Conservation (phyloP, 2,797 vertebrate species). For the Pangasius djambal region DNA sequence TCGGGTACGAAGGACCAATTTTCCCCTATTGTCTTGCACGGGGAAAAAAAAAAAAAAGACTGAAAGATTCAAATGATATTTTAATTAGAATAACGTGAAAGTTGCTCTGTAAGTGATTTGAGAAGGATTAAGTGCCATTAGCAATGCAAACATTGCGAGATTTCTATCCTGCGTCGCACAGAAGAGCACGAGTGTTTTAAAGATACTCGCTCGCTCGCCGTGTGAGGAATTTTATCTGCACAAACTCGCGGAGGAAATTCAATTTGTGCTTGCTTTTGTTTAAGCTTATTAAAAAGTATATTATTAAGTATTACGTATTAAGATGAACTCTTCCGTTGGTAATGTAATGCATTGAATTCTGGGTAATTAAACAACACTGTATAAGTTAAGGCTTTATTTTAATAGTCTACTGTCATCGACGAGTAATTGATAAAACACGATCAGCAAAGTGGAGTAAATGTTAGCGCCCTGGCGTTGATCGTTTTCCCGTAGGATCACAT, state of each 20-base stretch:
- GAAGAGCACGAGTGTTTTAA: slow-evolving; percentile 22
- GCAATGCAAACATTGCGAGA: slow-evolving; percentile 39
- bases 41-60: neutral
- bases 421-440: neutral
- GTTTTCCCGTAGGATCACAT: neutral
- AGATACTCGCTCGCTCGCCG: neutral
- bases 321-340: neutral
- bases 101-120: slow-evolving; percentile 40
- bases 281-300: neutral
- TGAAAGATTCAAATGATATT: slow-evolving; percentile 16
- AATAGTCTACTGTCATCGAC: neutral
- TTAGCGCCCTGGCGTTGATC: too few relatives aligned
- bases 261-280: neutral
- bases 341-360: slow-evolving; percentile 29
- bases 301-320: too few relatives aligned
- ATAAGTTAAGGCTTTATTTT: neutral
- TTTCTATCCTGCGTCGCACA: slow-evolving; percentile 24
- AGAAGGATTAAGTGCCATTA: slow-evolving; percentile 33
- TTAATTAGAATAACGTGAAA: slow-evolving; percentile 42
- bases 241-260: neutral
- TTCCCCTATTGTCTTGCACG: slow-evolving; percentile 1
- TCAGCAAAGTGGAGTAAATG: too few relatives aligned
- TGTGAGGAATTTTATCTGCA: neutral
- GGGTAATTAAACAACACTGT: slow-evolving; percentile 39
- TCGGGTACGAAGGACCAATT: slow-evolving; percentile 13